Base-by-base conservation (phyloP, 1,140 invertebrate species). In the Drosophila setifemur region DNA sequence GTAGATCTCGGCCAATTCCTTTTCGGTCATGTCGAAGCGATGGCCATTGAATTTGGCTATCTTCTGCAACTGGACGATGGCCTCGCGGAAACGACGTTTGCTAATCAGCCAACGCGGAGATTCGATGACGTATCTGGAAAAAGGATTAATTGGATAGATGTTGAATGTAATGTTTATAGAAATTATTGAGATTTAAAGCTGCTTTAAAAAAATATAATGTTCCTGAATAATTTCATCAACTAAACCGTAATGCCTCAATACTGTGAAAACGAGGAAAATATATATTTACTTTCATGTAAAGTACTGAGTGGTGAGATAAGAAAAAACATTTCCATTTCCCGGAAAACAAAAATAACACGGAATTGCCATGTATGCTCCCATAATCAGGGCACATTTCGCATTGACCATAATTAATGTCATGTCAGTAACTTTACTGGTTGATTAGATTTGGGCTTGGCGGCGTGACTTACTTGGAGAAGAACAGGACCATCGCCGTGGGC, bases 31-130 rank as follows among this genome's bases (percentile, higher is more conserved):
- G 52, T 86, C 72, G 50, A 95, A 91, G 33, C 82, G 73, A 6
- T 86, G 92, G 0, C 92, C 91, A 91, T 96, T 96, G 9, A 92
- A 88, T 90, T 92, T 92, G 31, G 94, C 94, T 75, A 95, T 94
- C 54, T 87, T 91, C 71, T 88, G 88, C 75, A 90, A 73, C 69
- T 90, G 88, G 31, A 92, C 89, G 11, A 94, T 83, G 64, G 93
- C 93, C 64, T 93, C 91, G 35, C 92, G 75, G 29, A 90, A 89
- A 58, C 92, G 92, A 6, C 93, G 93, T 71, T 92, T 91, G 44
- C 92, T 92, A 63, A 94, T 92, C 40, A 94, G 89, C 95, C 95
- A 95, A 57, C 94, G 90, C 3, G 93, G 93, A 18, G 93, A 93
- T 90, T 93, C 93, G 52, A 93, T 92, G 55, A 93, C 90, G 63